A percentile compares a stretch with the other conserved stretches of the same genome.
Conservation (phyloP, 2,888 invertebrate species). For the Pachycephus smyrnensis region DNA sequence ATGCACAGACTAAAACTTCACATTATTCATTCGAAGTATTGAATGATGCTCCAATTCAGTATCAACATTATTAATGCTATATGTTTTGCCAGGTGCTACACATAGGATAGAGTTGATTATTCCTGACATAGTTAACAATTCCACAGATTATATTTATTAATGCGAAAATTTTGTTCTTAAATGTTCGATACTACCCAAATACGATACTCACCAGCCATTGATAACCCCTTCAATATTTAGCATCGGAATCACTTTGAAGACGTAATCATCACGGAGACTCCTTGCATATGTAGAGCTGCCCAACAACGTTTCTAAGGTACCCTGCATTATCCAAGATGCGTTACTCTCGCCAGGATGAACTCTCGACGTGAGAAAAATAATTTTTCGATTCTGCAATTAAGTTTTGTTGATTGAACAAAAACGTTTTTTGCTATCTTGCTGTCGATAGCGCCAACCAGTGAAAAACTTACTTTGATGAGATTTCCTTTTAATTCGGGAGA, state of each 20-base stretch:
- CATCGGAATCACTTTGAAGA: constrained; percentile 91
- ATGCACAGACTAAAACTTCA: no score
- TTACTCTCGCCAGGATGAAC: constrained; percentile 93
- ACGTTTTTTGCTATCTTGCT: not conserved
- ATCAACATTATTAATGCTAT: no score
- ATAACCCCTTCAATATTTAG: constrained; percentile 90
- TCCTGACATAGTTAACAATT: no score
- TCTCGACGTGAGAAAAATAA: constrained; percentile 81
- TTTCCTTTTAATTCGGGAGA: constrained; percentile 70
- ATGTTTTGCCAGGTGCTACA: no score
- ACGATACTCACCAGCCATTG: constrained; percentile 82
- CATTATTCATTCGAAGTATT: no score
- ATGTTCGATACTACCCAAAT: no score
- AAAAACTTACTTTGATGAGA: constrained; percentile 70
- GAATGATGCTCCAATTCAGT: no score
- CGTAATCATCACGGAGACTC: constrained; percentile 76
- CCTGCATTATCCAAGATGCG: constrained; percentile 90
- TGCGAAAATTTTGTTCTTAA: no score
- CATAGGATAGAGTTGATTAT: no score
- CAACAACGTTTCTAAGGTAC: constrained; percentile 77
- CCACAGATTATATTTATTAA: no score
- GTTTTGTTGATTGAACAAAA: not conserved
- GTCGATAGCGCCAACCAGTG: not conserved
- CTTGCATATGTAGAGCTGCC: constrained; percentile 71
- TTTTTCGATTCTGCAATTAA: constrained; percentile 71